These are phyloP conservation scores for Cheilosia soror DNA, from an alignment of 2,888 invertebrate genomes.

Conservation along the genomic window DNA sequence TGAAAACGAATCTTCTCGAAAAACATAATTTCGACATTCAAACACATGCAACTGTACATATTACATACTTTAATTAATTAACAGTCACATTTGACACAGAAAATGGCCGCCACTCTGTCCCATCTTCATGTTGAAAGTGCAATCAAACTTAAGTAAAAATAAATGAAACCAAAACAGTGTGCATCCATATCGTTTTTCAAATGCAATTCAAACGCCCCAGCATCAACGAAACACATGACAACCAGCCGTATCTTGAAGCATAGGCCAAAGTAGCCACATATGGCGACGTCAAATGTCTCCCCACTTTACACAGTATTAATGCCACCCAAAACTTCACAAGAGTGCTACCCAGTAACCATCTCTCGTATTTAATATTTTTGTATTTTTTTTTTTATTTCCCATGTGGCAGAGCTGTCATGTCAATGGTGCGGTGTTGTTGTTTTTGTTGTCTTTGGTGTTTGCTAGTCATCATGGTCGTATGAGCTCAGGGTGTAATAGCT, in stretches of 20 bases:
- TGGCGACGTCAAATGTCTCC: conserved; percentile 51
- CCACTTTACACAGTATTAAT: conserved; percentile 31
- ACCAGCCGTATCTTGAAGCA: conserved; percentile 33
- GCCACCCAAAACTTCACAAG: conserved; percentile 47
- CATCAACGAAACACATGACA: conserved; percentile 40
- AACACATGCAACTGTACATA: not conserved
- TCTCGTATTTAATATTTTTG: conserved; percentile 31
- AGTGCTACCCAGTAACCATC: conserved; percentile 30
- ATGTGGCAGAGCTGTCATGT: conserved; percentile 57
- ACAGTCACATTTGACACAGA: conserved; percentile 56
- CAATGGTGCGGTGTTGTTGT: conserved; percentile 12
- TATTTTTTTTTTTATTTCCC: conserved; percentile 51
- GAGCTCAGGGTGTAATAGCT: conserved; percentile 16
- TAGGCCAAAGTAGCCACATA: conserved; percentile 55
- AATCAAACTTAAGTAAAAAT: conserved; percentile 35
- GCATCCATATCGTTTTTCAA: conserved; percentile 38
- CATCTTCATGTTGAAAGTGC: conserved; percentile 35
- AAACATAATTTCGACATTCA: conserved; percentile 23
- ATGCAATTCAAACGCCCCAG: conserved; percentile 37
- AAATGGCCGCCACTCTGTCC: conserved; percentile 16
- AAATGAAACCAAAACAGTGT: conserved; percentile 24
- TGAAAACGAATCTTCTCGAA: conserved; percentile 27
- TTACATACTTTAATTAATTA: conserved; percentile 53
- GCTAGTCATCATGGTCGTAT: conserved; percentile 19
- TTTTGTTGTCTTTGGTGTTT: conserved; percentile 12